These are phyloP conservation scores for Sibirionetta formosa DNA, from an alignment of 2,797 vertebrate species.

Conservation along the genomic window DNA sequence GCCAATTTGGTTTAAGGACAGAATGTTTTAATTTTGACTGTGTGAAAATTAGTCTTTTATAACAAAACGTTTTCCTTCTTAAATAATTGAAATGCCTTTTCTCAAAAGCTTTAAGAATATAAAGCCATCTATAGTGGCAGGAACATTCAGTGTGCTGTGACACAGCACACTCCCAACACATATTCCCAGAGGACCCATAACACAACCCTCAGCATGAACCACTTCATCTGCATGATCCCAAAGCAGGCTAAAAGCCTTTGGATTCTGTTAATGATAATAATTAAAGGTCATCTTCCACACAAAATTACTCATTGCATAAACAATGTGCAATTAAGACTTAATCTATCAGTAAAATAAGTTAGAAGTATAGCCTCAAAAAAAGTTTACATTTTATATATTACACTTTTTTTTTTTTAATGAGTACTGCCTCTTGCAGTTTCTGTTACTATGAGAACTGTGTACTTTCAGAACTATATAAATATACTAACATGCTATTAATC, in stretches of 20 bases:
- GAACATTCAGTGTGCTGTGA: background rate
- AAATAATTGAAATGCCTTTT: background rate
- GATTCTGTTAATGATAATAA: background rate
- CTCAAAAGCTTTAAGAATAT: background rate
- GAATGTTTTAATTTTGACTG: background rate
- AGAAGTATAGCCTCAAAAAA: background rate
- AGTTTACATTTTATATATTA: background rate
- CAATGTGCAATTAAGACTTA: background rate
- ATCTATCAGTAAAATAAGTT: background rate
- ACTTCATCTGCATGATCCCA: background rate
- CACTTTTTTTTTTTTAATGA: background rate
- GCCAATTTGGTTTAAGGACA: background rate
- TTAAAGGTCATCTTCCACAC: background rate
- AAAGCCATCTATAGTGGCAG: background rate
- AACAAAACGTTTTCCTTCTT: background rate
- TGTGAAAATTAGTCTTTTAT: background rate
- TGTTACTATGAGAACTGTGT: background rate
- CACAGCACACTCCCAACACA: rapidly evolving
- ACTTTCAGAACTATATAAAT: background rate
- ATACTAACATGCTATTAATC: background rate
- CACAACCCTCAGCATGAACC: background rate
- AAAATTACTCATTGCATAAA: background rate
- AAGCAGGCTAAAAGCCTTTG: background rate
- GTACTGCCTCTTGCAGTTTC: background rate
- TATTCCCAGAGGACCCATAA: rapidly evolving